Percentiles rank a stretch among this genome's conserved stretches.
Evolutionary conservation across 1,140 invertebrate genomes (phyloP).

Genomic region (Cydia strobilella): DNA sequence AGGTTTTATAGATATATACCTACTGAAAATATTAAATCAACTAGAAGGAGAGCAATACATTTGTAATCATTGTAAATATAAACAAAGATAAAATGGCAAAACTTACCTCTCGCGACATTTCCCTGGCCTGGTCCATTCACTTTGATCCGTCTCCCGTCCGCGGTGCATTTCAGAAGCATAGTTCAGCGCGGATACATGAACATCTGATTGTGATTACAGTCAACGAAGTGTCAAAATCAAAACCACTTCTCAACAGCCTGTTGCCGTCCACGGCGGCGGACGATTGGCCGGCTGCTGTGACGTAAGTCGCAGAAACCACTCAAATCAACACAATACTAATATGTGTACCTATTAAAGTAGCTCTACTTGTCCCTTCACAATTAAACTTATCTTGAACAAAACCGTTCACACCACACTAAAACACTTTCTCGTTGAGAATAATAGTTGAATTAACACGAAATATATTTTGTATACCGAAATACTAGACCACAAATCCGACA

Average conservation of each 20-base stretch:
- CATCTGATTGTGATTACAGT: slow-evolving; percentile 19
- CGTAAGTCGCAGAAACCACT: slow-evolving; percentile 76
- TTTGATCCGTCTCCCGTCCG: slow-evolving; percentile 76
- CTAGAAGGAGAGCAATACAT: not conserved
- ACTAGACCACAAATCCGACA: slow-evolving; percentile 36
- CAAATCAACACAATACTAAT: slow-evolving; percentile 66
- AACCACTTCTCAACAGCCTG: slow-evolving; percentile 53
- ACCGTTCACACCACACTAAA: slow-evolving; percentile 57
- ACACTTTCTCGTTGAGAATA: not conserved
- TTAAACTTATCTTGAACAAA: slow-evolving; percentile 43
- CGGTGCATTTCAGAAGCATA: slow-evolving; percentile 77
- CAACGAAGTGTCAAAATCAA: slow-evolving; percentile 51
- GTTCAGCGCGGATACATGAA: slow-evolving; percentile 60
- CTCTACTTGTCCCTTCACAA: slow-evolving; percentile 47
- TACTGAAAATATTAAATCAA: not conserved
- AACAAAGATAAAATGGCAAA: slow-evolving; percentile 34
- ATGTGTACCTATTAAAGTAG: slow-evolving; percentile 55
- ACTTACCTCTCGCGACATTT: slow-evolving; percentile 73
- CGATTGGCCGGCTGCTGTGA: slow-evolving; percentile 67
- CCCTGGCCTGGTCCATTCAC: slow-evolving; percentile 68
- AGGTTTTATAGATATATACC: no score
- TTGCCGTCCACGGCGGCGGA: slow-evolving; percentile 65
- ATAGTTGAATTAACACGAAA: slow-evolving; percentile 7
- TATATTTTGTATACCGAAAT: slow-evolving; percentile 32
- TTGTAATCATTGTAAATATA: not conserved